Base-by-base conservation (phyloP, 2,888 invertebrate genomes). In the Acleris emargana region DNA sequence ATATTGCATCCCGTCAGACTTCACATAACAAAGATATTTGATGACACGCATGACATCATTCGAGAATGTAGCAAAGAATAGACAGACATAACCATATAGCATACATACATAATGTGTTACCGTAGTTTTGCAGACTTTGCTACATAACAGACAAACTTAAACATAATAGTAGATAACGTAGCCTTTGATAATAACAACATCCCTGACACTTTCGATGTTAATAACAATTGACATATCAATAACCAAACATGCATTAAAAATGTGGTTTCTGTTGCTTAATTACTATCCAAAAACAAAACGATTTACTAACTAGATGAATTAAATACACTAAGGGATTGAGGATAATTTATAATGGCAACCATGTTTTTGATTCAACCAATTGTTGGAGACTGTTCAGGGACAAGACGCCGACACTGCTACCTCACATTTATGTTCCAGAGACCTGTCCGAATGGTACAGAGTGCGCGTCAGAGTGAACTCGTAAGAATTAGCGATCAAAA, bases 381-480 rank as follows among this genome's bases (percentile, higher is more conserved):
- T 58, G 32, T 64, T 59, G 25, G 20, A 55, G n/a, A 66, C 49
- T 67, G 51, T 54, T 63, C 74, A 79, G 76, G 72, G 68, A 83
- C 87, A 84, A 84, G 76, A 86, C 87, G 85, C 81, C 84, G 77
- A 88, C 88, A 89, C 87, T 82, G 78, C 83, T 80, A 86, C 88
- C 84, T 87, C 79, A 86, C 60, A 86, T 93, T 92, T 93, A 85
- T 93, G 91, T 93, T 93, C 82, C 93, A 93, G 93, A 94, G 93
- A 93, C 92, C 94, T 96, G 93, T 94, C 95, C 91, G 95, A 96
- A 93, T 95, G 95, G 94, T 96, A 95, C 95, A 95, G 95, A 94
- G 95, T 96, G 94, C 96, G 95, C 94, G 95, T 96, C 94, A 95
- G 96, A 95, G 94, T 96, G 91, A 96, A 95, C 93, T 95, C 96